These are phyloP conservation scores for Argopecten irradians DNA, from an alignment of 1,140 invertebrate genomes.

Conservation along the genomic window DNA sequence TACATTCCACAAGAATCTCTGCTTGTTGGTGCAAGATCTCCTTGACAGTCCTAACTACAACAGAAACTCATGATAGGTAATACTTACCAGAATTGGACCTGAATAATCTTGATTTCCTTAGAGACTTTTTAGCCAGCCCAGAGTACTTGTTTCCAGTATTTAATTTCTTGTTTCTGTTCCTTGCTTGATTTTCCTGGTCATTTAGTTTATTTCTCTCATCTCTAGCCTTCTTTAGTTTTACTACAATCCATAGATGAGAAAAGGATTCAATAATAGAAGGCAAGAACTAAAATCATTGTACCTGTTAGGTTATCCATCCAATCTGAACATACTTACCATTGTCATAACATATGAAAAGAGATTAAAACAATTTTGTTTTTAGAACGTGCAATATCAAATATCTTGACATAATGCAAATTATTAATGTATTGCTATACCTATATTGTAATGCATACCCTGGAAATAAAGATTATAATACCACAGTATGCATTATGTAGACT, in stretches of 20 bases:
- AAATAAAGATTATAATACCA: too few relatives aligned
- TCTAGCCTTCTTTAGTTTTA: slow-evolving; percentile 63
- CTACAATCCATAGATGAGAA: slow-evolving; percentile 41
- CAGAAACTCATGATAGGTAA: too few relatives aligned
- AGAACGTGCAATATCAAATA: too few relatives aligned
- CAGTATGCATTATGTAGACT: too few relatives aligned
- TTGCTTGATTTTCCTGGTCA: slow-evolving; percentile 49
- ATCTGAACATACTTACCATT: not conserved
- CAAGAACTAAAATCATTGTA: not conserved
- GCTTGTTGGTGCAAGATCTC: too few relatives aligned
- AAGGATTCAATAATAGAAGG: not conserved
- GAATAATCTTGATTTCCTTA: slow-evolving; percentile 1
- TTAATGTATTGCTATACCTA: too few relatives aligned
- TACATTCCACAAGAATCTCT: too few relatives aligned
- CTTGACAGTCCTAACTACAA: too few relatives aligned
- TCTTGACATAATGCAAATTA: too few relatives aligned
- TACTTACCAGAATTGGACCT: not conserved
- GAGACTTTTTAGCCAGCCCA: not conserved
- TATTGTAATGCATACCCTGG: too few relatives aligned
- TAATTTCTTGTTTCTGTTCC: not conserved
- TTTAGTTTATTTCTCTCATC: slow-evolving; percentile 63
- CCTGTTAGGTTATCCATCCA: not conserved
- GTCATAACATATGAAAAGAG: too few relatives aligned
- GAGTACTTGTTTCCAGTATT: not conserved
- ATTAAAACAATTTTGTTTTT: too few relatives aligned